Evolutionary conservation across 53 echinoderm and acorn worm species (phyloP).

Genomic region (Mesocentrotus franciscanus): DNA sequence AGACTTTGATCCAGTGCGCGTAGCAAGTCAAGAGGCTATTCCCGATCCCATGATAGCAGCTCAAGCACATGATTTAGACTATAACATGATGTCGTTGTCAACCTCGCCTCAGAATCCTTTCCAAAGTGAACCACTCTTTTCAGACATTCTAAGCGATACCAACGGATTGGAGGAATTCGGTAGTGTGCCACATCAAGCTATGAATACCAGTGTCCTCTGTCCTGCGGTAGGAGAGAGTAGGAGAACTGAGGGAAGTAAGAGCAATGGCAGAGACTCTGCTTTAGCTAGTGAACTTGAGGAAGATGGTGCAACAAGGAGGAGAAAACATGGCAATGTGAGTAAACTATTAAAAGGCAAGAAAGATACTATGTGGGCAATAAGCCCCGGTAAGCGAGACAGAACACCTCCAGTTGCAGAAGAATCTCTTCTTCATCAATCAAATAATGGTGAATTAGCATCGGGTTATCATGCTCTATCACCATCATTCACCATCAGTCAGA

Average conservation of each 20-base stretch:
- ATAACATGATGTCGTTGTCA: constrained; percentile 60
- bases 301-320: constrained; percentile 9
- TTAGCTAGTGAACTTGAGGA: constrained; percentile 20
- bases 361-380: constrained; percentile 58
- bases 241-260: constrained; percentile 12
- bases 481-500: constrained; percentile 59
- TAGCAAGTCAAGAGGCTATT: constrained; percentile 4
- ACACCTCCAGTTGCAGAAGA: constrained; percentile 43
- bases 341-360: constrained; percentile 35
- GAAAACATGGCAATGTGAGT: neutral
- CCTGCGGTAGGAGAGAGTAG: neutral
- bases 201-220: constrained; percentile 26
- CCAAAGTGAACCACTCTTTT: constrained; percentile 49
- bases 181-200: neutral
- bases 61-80: constrained; percentile 54
- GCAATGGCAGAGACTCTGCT: constrained; percentile 15
- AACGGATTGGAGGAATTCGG: constrained; percentile 18
- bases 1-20: constrained; percentile 47
- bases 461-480: constrained; percentile 57
- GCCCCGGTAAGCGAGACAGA: constrained; percentile 41
- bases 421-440: constrained; percentile 18
- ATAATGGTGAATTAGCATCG: constrained; percentile 6
- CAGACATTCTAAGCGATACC: constrained; percentile 49
- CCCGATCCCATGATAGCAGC: constrained; percentile 54
- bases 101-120: constrained; percentile 54